Conservation (phyloP, 2,113 vertebrate species). For the Ctenodactylus gundi region DNA sequence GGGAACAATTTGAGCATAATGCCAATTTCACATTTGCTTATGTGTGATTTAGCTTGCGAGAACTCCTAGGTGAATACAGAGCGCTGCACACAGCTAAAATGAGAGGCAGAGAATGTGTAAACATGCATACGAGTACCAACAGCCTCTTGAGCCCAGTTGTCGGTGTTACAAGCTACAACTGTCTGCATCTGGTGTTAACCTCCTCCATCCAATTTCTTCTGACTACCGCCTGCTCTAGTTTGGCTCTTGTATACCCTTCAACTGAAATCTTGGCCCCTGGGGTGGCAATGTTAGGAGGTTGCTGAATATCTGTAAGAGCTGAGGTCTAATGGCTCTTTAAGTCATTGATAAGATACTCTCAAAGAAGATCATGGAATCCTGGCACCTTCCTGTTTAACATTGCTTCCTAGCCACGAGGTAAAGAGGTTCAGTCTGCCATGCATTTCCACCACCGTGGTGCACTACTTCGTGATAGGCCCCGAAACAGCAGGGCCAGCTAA, state of each 20-base stretch:
- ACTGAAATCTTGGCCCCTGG: background rate
- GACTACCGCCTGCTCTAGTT: background rate
- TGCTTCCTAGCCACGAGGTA: background rate
- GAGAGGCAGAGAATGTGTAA: background rate
- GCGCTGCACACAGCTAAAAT: background rate
- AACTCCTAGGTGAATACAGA: background rate
- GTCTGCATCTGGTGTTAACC: background rate
- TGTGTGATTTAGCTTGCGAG: background rate
- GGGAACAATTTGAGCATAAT: background rate
- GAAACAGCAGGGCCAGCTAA: background rate
- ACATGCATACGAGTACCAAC: accelerated
- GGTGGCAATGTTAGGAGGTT: background rate
- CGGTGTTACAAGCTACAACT: background rate
- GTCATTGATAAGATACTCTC: background rate
- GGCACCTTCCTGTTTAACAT: background rate
- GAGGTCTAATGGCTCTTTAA: background rate
- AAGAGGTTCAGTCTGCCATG: background rate
- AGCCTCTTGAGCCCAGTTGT: accelerated
- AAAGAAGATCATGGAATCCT: background rate
- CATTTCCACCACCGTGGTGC: too few species aligned
- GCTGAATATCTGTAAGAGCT: background rate
- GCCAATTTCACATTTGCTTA: conserved; percentile 33
- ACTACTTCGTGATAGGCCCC: background rate
- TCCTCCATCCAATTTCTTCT: background rate
- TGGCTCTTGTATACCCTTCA: background rate